These are phyloP conservation scores for Spinus pinus DNA, from an alignment of 2,797 vertebrate species.

Conservation along the genomic window DNA sequence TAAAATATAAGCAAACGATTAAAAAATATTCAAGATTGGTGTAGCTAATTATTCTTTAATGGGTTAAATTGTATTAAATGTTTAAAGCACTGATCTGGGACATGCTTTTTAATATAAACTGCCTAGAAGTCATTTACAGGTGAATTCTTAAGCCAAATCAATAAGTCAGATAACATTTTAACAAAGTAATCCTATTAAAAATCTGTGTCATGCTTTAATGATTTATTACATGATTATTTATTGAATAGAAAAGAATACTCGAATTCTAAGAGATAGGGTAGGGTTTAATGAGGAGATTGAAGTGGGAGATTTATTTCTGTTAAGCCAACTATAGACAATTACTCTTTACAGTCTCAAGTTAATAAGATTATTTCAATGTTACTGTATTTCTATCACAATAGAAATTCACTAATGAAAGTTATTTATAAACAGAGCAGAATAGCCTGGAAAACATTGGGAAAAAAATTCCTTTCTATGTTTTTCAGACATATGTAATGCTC, in stretches of 20 bases:
- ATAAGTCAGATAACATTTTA: not conserved
- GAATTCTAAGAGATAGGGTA: not conserved
- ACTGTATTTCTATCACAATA: not conserved
- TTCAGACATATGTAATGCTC: not conserved
- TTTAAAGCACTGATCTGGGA: not conserved
- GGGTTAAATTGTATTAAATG: not conserved
- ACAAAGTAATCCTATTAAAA: not conserved
- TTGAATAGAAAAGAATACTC: not conserved
- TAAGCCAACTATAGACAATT: slow-evolving; percentile 55
- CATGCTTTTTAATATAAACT: not conserved
- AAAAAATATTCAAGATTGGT: not conserved
- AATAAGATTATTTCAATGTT: slow-evolving; percentile 49
- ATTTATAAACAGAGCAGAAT: not conserved
- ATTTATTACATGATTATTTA: not conserved
- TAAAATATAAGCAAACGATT: not conserved
- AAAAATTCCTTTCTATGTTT: not conserved
- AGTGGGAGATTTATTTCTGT: slow-evolving; percentile 39
- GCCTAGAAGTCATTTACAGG: not conserved
- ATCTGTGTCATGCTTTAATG: not conserved
- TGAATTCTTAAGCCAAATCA: not conserved
- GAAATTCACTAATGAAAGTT: slow-evolving; percentile 6
- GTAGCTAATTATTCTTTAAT: not conserved
- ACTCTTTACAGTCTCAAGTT: slow-evolving; percentile 29
- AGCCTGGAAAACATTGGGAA: not conserved
- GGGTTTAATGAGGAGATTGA: slow-evolving; percentile 56